These are phyloP conservation scores for Branchellion lobata DNA, from an alignment of 2,888 invertebrate genomes.

Conservation along the genomic window DNA sequence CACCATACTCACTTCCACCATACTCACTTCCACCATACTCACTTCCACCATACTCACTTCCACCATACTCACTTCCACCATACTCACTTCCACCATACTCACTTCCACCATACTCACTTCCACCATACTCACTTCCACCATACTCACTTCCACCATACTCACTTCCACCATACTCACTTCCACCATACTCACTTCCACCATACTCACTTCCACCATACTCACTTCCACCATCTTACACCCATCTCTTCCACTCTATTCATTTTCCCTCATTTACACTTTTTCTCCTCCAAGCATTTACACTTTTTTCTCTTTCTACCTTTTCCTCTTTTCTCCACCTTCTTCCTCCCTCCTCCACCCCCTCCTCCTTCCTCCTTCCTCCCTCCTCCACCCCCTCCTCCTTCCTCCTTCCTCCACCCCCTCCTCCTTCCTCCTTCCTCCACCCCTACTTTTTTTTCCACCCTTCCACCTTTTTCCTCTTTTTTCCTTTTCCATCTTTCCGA, in stretches of 20 bases:
- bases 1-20: too few relatives aligned
- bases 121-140: neutral
- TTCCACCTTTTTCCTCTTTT: too few relatives aligned
- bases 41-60: too few relatives aligned
- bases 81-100: too few relatives aligned
- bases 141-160: neutral
- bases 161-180: neutral
- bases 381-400: neutral
- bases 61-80: too few relatives aligned
- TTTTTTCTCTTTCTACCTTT: neutral
- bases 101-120: neutral
- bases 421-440: too few relatives aligned
- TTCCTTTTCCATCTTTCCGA: too few relatives aligned
- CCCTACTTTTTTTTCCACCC: too few relatives aligned
- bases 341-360: neutral
- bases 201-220: neutral
- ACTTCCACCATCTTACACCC: neutral
- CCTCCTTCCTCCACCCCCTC: conserved; percentile 2
- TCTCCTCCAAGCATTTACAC: neutral
- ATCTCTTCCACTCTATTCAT: neutral
- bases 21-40: too few relatives aligned
- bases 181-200: neutral
- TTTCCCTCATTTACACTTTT: neutral
- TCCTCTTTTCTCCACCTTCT: neutral
- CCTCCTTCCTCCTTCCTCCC: neutral